These are phyloP conservation scores for Onthophagus taurus DNA, from an alignment of 1,140 invertebrate genomes.

Conservation along the genomic window DNA sequence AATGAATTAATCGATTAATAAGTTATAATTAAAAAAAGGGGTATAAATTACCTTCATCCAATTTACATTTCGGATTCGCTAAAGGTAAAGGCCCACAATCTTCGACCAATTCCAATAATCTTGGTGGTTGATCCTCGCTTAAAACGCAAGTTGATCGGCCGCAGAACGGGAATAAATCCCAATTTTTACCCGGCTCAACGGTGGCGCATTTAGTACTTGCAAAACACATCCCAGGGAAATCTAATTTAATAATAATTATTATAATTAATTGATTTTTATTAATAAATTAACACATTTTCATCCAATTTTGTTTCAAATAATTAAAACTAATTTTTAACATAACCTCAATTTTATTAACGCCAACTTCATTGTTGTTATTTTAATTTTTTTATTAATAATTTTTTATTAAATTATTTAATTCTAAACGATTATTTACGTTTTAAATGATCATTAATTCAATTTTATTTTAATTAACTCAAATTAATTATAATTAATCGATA, in stretches of 20 bases:
- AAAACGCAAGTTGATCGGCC: slow-evolving; percentile 76
- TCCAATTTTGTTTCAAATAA: too few species aligned
- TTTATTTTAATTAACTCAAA: too few species aligned
- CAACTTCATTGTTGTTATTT: too few species aligned
- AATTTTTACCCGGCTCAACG: slow-evolving; percentile 69
- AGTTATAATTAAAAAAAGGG: not conserved
- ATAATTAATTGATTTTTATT: not conserved
- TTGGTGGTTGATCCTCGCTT: slow-evolving; percentile 57
- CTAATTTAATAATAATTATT: slow-evolving; percentile 40
- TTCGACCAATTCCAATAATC: slow-evolving; percentile 73
- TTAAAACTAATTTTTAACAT: too few species aligned
- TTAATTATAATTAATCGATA: too few species aligned
- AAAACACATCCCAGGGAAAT: slow-evolving; percentile 83
- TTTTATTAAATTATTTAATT: too few species aligned
- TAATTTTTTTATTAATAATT: too few species aligned
- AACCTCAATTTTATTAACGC: too few species aligned
- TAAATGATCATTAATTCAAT: too few species aligned
- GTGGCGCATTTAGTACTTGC: slow-evolving; percentile 81
- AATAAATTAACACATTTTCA: too few species aligned
- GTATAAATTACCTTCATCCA: slow-evolving; percentile 47
- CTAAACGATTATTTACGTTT: too few species aligned
- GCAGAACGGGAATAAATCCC: slow-evolving; percentile 80
- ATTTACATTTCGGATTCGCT: slow-evolving; percentile 77
- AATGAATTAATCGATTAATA: slow-evolving; percentile 18
- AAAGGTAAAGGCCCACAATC: slow-evolving; percentile 80